Conservation (phyloP, 2,888 invertebrate species). For the Trichogramma evanescens region DNA sequence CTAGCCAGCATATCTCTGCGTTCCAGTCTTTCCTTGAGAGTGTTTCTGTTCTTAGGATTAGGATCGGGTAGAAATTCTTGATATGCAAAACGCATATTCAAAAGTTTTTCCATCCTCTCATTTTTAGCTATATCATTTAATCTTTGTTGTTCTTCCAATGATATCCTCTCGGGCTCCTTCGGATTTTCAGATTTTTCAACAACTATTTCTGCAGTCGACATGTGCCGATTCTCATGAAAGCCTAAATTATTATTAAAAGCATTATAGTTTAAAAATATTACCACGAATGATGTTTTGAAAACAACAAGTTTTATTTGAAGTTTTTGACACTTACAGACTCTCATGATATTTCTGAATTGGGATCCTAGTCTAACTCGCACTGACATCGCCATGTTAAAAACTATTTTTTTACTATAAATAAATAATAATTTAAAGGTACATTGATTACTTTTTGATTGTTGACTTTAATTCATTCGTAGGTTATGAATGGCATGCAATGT, state of each 20-base stretch:
- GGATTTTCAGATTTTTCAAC: constrained; percentile 1
- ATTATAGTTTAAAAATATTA: too few relatives aligned
- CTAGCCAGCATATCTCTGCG: constrained; percentile 87
- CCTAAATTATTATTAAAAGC: constrained; percentile 4
- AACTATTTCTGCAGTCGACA: constrained; percentile 5
- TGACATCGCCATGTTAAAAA: constrained; percentile 27
- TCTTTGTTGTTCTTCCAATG: not conserved
- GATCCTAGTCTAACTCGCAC: constrained; percentile 9
- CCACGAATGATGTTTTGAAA: not conserved
- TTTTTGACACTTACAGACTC: constrained; percentile 11
- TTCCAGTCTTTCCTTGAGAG: constrained; percentile 79
- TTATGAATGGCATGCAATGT: too few relatives aligned
- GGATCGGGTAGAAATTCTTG: constrained; percentile 92
- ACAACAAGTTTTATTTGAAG: not conserved
- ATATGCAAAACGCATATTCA: constrained; percentile 63
- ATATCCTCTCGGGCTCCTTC: not conserved
- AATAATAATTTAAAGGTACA: not conserved
- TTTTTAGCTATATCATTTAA: not conserved
- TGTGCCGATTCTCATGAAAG: constrained; percentile 6
- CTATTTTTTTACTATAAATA: not conserved
- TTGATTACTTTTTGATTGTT: too few relatives aligned
- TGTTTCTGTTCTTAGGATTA: constrained; percentile 68
- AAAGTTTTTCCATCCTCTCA: too few relatives aligned
- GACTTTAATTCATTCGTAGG: too few relatives aligned
- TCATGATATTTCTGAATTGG: constrained; percentile 13